phyloP scores from a whole-genome alignment of 2,888 invertebrate species.

The Drosophila leonis region DNA sequence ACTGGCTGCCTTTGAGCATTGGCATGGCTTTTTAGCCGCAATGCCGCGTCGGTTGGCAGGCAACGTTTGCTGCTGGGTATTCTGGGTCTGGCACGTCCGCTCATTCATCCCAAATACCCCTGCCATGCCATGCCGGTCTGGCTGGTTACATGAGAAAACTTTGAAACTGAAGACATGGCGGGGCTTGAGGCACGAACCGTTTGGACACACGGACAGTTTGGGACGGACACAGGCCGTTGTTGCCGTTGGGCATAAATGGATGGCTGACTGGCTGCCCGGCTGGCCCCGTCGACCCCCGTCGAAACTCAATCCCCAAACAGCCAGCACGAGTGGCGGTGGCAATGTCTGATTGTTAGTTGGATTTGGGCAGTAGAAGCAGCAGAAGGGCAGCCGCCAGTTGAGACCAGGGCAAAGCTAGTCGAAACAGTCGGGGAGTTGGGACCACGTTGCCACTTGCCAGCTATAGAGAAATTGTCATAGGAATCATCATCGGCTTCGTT shows the following conservation, averaged over 20 bases:
- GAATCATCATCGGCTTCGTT: conserved; percentile 85
- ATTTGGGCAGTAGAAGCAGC: conserved; percentile 46
- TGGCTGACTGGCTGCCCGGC: conserved; percentile 49
- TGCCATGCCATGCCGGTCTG: conserved; percentile 27
- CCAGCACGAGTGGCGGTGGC: conserved; percentile 72
- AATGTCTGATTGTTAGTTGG: conserved; percentile 78
- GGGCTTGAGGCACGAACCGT: conserved; percentile 57
- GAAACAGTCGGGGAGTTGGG: conserved; percentile 25
- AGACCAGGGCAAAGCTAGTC: conserved; percentile 28
- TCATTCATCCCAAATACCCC: conserved; percentile 61
- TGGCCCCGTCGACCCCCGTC: conserved; percentile 7
- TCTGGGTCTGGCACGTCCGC: conserved; percentile 66
- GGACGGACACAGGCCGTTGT: conserved; percentile 55
- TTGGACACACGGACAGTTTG: conserved; percentile 59
- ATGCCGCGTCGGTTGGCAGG: conserved; percentile 67
- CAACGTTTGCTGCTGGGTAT: conserved; percentile 39
- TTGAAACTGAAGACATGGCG: conserved; percentile 81
- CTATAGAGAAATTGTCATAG: conserved; percentile 83
- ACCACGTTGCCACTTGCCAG: conserved; percentile 75
- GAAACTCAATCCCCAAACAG: conserved; percentile 7
- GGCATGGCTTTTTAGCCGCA: conserved; percentile 78
- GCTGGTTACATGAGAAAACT: conserved; percentile 80
- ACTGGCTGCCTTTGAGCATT: conserved; percentile 70
- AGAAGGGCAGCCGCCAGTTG: conserved; percentile 29
- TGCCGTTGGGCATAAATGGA: conserved; percentile 61